phyloP scores from a whole-genome alignment of 2,797 vertebrate genomes.

The Trichosurus vulpecula region DNA sequence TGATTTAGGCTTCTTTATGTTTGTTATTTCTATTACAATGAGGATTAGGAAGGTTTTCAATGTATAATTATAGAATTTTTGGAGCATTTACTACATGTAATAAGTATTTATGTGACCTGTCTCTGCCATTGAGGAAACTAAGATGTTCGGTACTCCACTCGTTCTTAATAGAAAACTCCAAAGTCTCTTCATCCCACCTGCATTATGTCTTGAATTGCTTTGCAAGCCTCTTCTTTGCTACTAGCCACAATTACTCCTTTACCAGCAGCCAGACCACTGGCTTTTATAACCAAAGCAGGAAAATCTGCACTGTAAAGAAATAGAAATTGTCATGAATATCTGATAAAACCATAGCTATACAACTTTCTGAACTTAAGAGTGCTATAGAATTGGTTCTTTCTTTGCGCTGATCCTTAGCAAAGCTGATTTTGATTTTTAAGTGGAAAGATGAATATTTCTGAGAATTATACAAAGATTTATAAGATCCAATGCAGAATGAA shows the following conservation, averaged over 20 bases:
- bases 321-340: conserved; percentile 12
- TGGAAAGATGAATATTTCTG: neutral
- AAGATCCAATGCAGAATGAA: neutral
- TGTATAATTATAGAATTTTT: neutral
- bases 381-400: neutral
- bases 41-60: neutral
- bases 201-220: conserved; percentile 94
- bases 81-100: neutral
- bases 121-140: neutral
- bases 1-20: neutral
- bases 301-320: conserved; percentile 89
- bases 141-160: neutral
- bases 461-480: neutral
- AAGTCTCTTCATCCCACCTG: conserved; percentile 85
- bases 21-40: neutral
- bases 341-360: neutral
- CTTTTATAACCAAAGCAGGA: conserved; percentile 96
- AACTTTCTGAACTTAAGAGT: neutral
- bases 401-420: neutral
- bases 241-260: conserved; percentile 95
- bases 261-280: conserved; percentile 96
- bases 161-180: neutral
- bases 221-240: conserved; percentile 93
- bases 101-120: neutral
- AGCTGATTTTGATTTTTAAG: neutral